Base-by-base conservation (phyloP, 2,888 invertebrate genomes). In the Drosophila mayaguana region DNA sequence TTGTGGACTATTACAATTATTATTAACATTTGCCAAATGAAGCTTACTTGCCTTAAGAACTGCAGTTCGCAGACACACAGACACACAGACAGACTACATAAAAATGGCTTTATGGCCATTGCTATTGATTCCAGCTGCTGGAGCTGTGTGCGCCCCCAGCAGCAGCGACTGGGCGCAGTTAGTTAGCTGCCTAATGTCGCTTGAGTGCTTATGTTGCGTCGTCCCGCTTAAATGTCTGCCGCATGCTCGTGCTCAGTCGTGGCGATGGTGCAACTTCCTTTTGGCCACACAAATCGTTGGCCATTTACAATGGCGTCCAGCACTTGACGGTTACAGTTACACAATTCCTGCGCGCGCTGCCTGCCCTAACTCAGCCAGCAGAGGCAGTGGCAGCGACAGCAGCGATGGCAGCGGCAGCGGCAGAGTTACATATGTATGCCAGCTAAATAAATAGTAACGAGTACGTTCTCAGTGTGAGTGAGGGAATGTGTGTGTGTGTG, bases 371-470 rank as follows among this genome's bases (percentile, higher is more conserved):
- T 40, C 59, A 40, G 66, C 16, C 46, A 3, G 36, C 42, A 20
- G 42, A 0, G 18, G 42, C 25, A 16, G 22, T 3, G 14, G 16
- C 16, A 16, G 25, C 4, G 16, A 22, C 45, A 16, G 45, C 42
- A 1, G 36, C 36, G 16, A 14, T 1, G 16, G 45, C 45, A 16
- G 45, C 42, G 4, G 36, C 36, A 36, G 36, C 4, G 12, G 36
- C 36, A 16, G 36, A 69, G 69, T 28, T 40, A 69, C 69, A 68
- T 46, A 65, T 78, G 63, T 72, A 75, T 65, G 69, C 51, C 77
- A 74, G 59, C 85, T 85, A 85, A 83, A 88, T 83, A 83, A 83
- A 83, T 83, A 85, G 88, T 88, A 70, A 88, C 82, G 74, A 69
- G 59, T 55, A 25, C 40, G 20, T 14, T 8, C 36, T 51, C 28